Base-by-base conservation (phyloP, 2,888 invertebrate genomes). In the Aethes cnicana region DNA sequence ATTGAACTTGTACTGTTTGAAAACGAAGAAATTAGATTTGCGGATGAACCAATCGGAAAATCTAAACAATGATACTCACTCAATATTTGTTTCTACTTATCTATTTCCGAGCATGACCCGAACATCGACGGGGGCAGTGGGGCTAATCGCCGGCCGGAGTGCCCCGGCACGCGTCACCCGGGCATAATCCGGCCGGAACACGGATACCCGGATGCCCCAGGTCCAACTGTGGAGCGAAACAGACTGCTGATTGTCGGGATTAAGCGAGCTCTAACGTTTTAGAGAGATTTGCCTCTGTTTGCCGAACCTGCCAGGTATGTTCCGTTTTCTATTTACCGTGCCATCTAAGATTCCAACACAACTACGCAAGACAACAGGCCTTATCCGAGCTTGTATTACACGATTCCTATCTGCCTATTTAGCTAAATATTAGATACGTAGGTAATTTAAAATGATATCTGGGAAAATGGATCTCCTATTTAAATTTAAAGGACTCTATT, bases 171-270 rank as follows among this genome's bases (percentile, higher is more conserved):
- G 88, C 72, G 62, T 77, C 73, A 77, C 71, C 80, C 76, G 74
- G 69, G 67, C 64, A 74, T 79, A 78, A 84, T 80, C 84, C 82
- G 55, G 61, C 43, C 53, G 64, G 64, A 55, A 58, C 60, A 65
- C 64, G 65, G 69, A 68, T 63, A 66, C 64, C 55, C 62, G 59
- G 23, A 50, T 42, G n/a, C 43, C 49, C 52, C 66, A 76, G 81
- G 72, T 79, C 81, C 80, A 80, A 62, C 81, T 81, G 79, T 65
- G 75, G 60, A 79, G 77, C 77, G 75, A 85, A 86, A 84, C 77
- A 81, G 73, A 76, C 70, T 62, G 72, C 64, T 79, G 80, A 84
- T 84, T 79, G 81, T 84, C 72, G 77, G 84, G 85, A 84, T 84
- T 84, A 84, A 81, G 70, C 66, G 66, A 61, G 64, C 63, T 66